Conservation (phyloP, 2,797 vertebrate species). For the Brachyrhaphis roseni region DNA sequence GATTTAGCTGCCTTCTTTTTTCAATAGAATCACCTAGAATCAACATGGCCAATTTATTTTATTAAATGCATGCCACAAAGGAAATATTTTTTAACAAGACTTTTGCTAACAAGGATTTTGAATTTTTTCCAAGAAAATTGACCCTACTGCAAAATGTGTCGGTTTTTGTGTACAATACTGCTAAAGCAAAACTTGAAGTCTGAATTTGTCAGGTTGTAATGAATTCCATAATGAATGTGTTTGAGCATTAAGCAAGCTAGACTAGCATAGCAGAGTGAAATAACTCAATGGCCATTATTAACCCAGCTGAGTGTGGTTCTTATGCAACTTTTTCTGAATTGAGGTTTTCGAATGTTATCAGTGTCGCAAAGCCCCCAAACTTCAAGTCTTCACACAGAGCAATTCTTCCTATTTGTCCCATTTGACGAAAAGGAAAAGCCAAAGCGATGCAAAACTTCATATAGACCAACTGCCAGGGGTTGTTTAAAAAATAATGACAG, state of each 20-base stretch:
- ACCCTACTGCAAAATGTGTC: not conserved
- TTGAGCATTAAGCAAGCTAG: constrained; percentile 38
- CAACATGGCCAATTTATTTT: not conserved
- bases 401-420: constrained; percentile 46
- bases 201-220: not conserved
- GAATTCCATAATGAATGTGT: constrained; percentile 18
- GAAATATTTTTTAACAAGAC: not conserved
- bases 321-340: constrained; percentile 16
- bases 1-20: not conserved
- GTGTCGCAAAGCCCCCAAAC: constrained; percentile 9
- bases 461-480: constrained; percentile 28
- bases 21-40: not conserved
- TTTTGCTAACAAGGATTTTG: not conserved
- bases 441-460: constrained; percentile 42
- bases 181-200: not conserved
- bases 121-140: not conserved
- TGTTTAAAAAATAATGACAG: constrained; percentile 70
- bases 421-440: constrained; percentile 51
- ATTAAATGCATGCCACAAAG: not conserved
- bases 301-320: constrained; percentile 21
- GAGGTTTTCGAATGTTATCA: constrained; percentile 21
- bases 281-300: constrained; percentile 10
- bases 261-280: constrained; percentile 38
- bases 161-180: not conserved
- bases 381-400: constrained; percentile 18